A percentile compares a stretch with the other conserved stretches of the same genome.
phyloP scores from a whole-genome alignment of 2,888 invertebrate species.

The Athalia circularis region DNA sequence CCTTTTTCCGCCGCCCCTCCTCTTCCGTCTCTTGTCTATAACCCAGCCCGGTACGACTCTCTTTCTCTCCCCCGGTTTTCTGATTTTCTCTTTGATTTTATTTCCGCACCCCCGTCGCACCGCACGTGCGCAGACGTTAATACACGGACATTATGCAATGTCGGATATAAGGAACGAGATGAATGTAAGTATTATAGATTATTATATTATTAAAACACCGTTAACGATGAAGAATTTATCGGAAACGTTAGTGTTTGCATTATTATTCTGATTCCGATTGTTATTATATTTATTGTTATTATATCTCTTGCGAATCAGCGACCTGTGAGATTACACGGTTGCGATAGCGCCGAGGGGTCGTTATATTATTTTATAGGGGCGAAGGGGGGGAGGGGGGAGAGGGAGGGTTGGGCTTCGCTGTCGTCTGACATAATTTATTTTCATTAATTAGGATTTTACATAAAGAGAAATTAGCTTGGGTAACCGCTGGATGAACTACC shows the following conservation, averaged over 20 bases:
- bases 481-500: slow-evolving; percentile 32
- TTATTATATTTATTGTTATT: no score
- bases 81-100: not conserved
- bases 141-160: no score
- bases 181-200: no score
- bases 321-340: no score
- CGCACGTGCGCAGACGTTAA: slow-evolving; percentile 4
- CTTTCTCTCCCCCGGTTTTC: not conserved
- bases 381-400: not conserved
- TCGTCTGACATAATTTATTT: slow-evolving; percentile 57
- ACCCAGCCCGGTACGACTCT: not conserved
- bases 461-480: slow-evolving; percentile 45
- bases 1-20: slow-evolving; percentile 27
- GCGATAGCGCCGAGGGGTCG: no score
- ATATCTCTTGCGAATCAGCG: no score
- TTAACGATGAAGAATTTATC: no score
- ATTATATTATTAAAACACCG: no score
- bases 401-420: not conserved
- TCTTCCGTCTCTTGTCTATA: slow-evolving; percentile 43
- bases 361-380: not conserved
- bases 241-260: no score
- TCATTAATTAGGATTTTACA: slow-evolving; percentile 67
- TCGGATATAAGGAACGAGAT: no score
- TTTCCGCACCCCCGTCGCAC: not conserved
- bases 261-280: no score